A percentile compares a stretch with the other conserved stretches of the same genome.
These are phyloP conservation scores for Marasmarcha lunaedactyla DNA, from an alignment of 2,888 invertebrate genomes.

Conservation along the genomic window DNA sequence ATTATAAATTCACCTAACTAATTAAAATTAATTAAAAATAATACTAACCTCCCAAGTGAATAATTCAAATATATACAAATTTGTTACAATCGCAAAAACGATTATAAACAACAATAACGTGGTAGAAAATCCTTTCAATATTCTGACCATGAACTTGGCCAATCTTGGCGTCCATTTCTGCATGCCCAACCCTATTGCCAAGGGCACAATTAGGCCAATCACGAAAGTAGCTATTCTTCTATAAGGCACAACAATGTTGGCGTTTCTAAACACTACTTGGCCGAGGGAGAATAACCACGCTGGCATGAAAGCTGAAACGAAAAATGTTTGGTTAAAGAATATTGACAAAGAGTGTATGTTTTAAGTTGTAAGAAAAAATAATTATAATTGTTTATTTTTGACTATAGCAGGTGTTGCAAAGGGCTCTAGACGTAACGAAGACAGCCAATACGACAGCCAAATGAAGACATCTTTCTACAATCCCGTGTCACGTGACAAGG, in stretches of 20 bases:
- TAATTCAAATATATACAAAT: conserved; percentile 87
- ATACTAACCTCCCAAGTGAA: conserved; percentile 86
- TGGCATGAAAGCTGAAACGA: conserved; percentile 82
- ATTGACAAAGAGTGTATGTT: background rate
- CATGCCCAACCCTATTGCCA: conserved; percentile 68
- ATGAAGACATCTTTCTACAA: too few species aligned
- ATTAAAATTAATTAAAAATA: conserved; percentile 1
- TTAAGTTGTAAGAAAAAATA: background rate
- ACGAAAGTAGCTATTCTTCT: conserved; percentile 80
- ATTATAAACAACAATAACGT: conserved; percentile 85
- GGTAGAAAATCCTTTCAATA: conserved; percentile 87
- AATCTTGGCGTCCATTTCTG: conserved; percentile 78
- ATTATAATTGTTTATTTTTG: background rate
- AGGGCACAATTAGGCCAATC: conserved; percentile 80
- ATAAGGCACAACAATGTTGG: conserved; percentile 83
- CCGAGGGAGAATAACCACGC: conserved; percentile 92
- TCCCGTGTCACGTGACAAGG: too few species aligned
- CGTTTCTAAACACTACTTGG: conserved; percentile 77
- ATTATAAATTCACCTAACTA: too few species aligned
- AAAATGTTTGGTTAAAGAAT: conserved; percentile 4
- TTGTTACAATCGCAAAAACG: conserved; percentile 88
- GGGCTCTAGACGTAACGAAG: too few species aligned
- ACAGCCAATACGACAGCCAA: too few species aligned
- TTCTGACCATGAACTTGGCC: conserved; percentile 78
- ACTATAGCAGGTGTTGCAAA: too few species aligned